phyloP scores from a whole-genome alignment of 2,113 vertebrate genomes.

The Planiliza haematocheilus region DNA sequence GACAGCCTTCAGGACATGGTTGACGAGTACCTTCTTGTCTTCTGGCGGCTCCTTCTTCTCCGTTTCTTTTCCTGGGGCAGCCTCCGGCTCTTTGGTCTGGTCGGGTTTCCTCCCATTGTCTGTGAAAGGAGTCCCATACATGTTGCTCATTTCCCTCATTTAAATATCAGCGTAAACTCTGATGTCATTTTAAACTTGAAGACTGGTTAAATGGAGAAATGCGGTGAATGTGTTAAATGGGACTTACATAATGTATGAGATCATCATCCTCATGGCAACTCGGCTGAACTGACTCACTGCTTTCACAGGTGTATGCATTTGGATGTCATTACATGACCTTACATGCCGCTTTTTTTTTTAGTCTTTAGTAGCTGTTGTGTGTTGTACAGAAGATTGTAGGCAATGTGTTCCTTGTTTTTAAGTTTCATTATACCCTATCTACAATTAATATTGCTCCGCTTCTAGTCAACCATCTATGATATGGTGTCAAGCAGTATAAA shows the following conservation, averaged over 20 bases:
- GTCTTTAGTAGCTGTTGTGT: not conserved
- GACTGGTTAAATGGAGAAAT: not conserved
- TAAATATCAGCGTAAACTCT: not conserved
- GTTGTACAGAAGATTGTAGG: not conserved
- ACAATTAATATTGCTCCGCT: not conserved
- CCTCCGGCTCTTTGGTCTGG: conserved; percentile 62
- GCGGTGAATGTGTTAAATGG: not conserved
- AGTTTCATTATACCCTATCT: not conserved
- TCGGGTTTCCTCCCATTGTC: conserved; percentile 57
- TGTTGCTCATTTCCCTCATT: conserved; percentile 11
- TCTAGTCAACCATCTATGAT: not conserved
- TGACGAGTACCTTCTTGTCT: conserved; percentile 72
- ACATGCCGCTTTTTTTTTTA: not conserved
- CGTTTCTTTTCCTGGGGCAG: conserved; percentile 29
- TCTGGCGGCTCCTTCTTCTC: conserved; percentile 64
- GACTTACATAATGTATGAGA: conserved; percentile 6
- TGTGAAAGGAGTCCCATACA: conserved; percentile 41
- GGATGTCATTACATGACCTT: not conserved
- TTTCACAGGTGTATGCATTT: not conserved
- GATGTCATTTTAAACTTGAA: not conserved
- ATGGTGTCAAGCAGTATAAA: not conserved
- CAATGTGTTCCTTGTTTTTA: not conserved
- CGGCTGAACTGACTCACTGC: not conserved
- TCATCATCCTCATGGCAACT: not conserved
- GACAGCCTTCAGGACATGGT: conserved; percentile 46